Base-by-base conservation (phyloP, 2,888 invertebrate genomes). In the Andrena flavipes region DNA sequence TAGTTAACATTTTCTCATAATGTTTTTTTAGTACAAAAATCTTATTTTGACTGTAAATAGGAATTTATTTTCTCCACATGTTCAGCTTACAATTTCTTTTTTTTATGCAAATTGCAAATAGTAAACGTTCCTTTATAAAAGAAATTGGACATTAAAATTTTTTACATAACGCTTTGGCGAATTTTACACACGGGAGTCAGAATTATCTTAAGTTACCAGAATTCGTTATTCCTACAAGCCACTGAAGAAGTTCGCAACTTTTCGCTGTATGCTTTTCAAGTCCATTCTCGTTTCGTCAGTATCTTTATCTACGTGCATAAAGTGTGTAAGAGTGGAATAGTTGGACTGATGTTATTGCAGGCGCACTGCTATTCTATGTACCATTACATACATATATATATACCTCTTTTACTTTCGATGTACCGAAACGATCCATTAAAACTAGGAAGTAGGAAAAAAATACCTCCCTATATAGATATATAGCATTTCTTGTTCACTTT, bases 211-310 rank as follows among this genome's bases (percentile, higher is more conserved):
- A 78, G 29, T 79, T 82, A 4, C 16, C 8, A 33, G 49, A 63
- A 76, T 63, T 71, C 67, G 35, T 67, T 68, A 42, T 56, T 60
- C 59, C 16, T 59, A 63, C 67, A 83, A 73, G 80, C 68, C 70
- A 69, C 77, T 80, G 51, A 56, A 70, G 63, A 81, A 85, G 67
- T 87, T 85, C 68, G 73, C 62, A 82, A 75, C 75, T 84, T 80
- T 80, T 64, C 68, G 62, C 72, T 56, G 68, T 72, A 68, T 64
- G 76, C 83, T 84, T 85, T 80, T 67, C 87, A 78, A 84, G 83
- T 83, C 76, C 79, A 80, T 83, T 83, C 76, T 72, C 73, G 76
- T 75, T 72, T 77, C 78, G 54, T 54, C 76, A 54, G 75, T 76
- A 81, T 86, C 82, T 82, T 84, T 83, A 80, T 83, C 79, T 62